Base-by-base conservation (phyloP, 2,113 vertebrate genomes). In the Osmerus eperlanus region DNA sequence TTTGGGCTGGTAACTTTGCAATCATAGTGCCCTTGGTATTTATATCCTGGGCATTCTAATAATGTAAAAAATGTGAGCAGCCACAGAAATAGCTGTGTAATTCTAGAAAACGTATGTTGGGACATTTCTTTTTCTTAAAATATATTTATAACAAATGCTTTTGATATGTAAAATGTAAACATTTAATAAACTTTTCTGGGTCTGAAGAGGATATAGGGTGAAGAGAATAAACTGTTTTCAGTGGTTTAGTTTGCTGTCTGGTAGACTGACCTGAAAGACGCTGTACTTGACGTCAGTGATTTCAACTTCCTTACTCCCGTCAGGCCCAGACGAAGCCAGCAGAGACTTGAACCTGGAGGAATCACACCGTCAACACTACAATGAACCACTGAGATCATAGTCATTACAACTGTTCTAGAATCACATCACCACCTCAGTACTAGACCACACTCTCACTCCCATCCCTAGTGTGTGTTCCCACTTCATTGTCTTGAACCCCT, bases 211-310 rank as follows among this genome's bases (percentile, higher is more conserved):
- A 41, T 41, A 41, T 8, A 41, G 36, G 36, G 36, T 41, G 36
- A 41, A 41, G 36, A 41, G 36, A 41, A 41, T 41, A 9, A 41
- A 41, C 36, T 7, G 36, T 9, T 41, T 6, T 41, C 36, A 67
- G 53, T 18, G 53, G 11, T 68, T 16, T 12, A 16, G 19, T 55
- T 21, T 25, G 13, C 25, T 12, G 54, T 56, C 15, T 15, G 54
- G n/a, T n/a, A 29, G 7, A 32, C 51, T 0, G 83, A 98, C 97
- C 95, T 97, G 94, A 67, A 99, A 99, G 52, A 96, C 93, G 68
- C 79, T 94, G 88, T 98, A 99, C 78, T 95, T 98, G 85, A 98
- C 82, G 0, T 98, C 94, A 0, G 86, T 87, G 84, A 99, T 96
- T 82, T 98, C 95, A 0, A 99, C 93, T 19, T 91, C 91, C 63